phyloP scores from a whole-genome alignment of 2,113 vertebrate species.

The Seriola aureovittata region DNA sequence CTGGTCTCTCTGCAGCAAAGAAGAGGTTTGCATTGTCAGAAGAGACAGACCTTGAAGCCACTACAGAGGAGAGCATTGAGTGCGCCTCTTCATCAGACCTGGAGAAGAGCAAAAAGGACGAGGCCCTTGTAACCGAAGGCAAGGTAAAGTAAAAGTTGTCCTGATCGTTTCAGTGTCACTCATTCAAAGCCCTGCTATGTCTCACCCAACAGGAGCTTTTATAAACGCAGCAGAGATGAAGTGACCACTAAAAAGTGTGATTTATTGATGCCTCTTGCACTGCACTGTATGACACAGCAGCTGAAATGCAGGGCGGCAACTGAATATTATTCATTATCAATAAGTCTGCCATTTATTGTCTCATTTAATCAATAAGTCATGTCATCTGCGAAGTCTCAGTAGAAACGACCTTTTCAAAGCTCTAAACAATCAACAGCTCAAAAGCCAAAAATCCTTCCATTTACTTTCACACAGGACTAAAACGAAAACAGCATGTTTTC shows the following conservation, averaged over 20 bases:
- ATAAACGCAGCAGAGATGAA: neutral
- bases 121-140: constrained; percentile 39
- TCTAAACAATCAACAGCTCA: neutral
- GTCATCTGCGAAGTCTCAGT: neutral
- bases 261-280: constrained; percentile 12
- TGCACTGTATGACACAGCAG: neutral
- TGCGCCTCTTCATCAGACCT: constrained; percentile 88
- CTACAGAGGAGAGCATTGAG: constrained; percentile 85
- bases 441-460: neutral
- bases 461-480: neutral
- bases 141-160: constrained; percentile 75
- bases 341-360: neutral
- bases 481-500: too few relatives aligned
- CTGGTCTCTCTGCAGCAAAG: constrained; percentile 67
- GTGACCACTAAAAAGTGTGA: neutral
- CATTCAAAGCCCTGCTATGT: constrained; percentile 11
- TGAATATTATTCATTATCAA: neutral
- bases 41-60: constrained; percentile 92
- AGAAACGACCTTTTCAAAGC: neutral
- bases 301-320: neutral
- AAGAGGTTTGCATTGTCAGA: constrained; percentile 78
- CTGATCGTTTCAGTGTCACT: neutral
- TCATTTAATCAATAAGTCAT: neutral
- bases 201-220: neutral
- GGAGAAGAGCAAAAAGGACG: constrained; percentile 86